phyloP scores from a whole-genome alignment of 2,797 vertebrate species.

The Acridotheres tristis region DNA sequence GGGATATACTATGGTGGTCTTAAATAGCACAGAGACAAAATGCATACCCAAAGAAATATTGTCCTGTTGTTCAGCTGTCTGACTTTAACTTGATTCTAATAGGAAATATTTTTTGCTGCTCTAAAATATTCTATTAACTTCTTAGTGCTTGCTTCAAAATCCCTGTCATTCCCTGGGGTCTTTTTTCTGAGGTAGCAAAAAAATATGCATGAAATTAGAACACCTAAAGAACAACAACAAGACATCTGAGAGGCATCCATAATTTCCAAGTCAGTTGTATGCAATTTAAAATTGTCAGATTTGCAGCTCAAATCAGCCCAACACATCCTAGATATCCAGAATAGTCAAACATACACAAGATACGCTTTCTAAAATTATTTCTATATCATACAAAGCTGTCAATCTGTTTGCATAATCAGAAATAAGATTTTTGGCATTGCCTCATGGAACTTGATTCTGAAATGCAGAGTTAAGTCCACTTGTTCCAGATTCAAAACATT shows the following conservation, averaged over 20 bases:
- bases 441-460: neutral
- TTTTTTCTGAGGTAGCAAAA: slow-evolving; percentile 8
- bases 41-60: neutral
- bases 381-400: neutral
- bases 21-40: neutral
- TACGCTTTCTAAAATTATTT: neutral
- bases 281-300: slow-evolving; percentile 16
- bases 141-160: slow-evolving; percentile 29
- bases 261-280: slow-evolving; percentile 19
- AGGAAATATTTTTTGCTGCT: neutral
- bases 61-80: neutral
- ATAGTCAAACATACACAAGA: neutral
- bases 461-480: neutral
- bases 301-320: neutral
- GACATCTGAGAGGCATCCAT: neutral
- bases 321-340: neutral
- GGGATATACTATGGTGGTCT: neutral
- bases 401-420: neutral
- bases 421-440: neutral
- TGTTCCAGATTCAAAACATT: neutral
- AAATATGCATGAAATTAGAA: slow-evolving; percentile 7
- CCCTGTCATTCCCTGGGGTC: neutral
- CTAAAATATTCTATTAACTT: slow-evolving; percentile 57
- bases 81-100: slow-evolving; percentile 23
- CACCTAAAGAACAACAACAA: neutral